Percentiles rank a stretch among this genome's conserved stretches.
phyloP scores from a whole-genome alignment of 2,888 invertebrate genomes.

The Automeris io region DNA sequence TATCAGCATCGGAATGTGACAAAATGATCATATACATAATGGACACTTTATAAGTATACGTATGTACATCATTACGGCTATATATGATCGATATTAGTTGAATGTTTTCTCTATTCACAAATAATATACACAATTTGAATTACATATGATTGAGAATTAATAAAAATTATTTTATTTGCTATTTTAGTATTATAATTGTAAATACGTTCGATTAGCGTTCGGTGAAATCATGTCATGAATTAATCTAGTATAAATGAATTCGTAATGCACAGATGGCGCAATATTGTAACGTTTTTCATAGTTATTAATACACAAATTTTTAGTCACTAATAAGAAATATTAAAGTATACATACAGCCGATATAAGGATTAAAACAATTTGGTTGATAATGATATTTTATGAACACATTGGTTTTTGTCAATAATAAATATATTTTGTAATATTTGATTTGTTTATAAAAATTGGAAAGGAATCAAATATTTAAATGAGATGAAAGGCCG shows the following conservation, averaged over 20 bases:
- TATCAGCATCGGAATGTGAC: slow-evolving; percentile 19
- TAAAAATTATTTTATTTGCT: slow-evolving; percentile 44
- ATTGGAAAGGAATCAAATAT: background rate
- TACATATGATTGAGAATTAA: slow-evolving; percentile 35
- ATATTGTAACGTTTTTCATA: slow-evolving; percentile 46
- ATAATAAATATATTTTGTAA: background rate
- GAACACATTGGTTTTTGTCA: background rate
- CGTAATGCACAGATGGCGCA: slow-evolving; percentile 45
- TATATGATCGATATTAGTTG: slow-evolving; percentile 25
- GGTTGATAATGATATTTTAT: background rate
- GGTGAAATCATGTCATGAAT: slow-evolving; percentile 30
- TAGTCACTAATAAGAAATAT: slow-evolving; percentile 31
- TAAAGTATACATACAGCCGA: slow-evolving; percentile 31
- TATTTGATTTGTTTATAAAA: slow-evolving; percentile 4
- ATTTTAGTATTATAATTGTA: slow-evolving; percentile 54
- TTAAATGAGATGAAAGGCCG: background rate
- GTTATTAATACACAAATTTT: slow-evolving; percentile 45
- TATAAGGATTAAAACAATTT: slow-evolving; percentile 34
- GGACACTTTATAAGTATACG: background rate
- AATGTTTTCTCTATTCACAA: slow-evolving; percentile 54
- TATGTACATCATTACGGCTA: background rate
- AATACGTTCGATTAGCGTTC: slow-evolving; percentile 48
- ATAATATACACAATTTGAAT: slow-evolving; percentile 34
- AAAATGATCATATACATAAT: background rate
- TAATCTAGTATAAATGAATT: slow-evolving; percentile 28